Evolutionary conservation across 2,888 invertebrate species (phyloP).

Genomic region (Venustoraphidia nigricollis): DNA sequence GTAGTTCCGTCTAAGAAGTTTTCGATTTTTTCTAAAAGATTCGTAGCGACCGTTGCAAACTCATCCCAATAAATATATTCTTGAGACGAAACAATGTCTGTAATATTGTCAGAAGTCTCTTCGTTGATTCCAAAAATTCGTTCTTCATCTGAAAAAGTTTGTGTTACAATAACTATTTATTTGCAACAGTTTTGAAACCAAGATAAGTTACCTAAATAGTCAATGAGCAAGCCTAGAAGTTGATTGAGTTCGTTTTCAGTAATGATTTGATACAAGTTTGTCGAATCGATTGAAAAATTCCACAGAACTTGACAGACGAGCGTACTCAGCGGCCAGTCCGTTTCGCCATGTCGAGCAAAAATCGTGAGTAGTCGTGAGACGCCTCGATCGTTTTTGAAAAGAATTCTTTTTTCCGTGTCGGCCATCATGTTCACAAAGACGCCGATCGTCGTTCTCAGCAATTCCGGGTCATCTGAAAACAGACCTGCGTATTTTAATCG

Average conservation of each 20-base stretch:
- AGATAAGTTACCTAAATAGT: constrained; percentile 29
- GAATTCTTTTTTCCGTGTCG: constrained; percentile 35
- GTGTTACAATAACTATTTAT: neutral
- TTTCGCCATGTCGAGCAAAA: constrained; percentile 38
- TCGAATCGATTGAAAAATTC: constrained; percentile 47
- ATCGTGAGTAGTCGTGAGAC: constrained; percentile 35
- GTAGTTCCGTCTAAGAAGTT: constrained; percentile 23
- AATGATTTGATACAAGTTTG: constrained; percentile 30
- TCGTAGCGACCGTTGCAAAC: constrained; percentile 57
- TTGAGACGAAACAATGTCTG: constrained; percentile 23
- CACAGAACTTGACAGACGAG: constrained; percentile 62
- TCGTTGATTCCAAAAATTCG: constrained; percentile 33
- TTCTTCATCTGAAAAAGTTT: constrained; percentile 34
- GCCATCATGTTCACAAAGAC: constrained; percentile 68
- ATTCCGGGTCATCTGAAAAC: constrained; percentile 40
- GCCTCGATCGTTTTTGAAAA: constrained; percentile 35
- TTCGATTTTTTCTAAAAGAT: constrained; percentile 49
- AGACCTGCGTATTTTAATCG: neutral
- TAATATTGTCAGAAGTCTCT: constrained; percentile 22
- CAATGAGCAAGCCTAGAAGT: constrained; percentile 34
- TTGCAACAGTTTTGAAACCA: neutral
- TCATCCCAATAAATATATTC: constrained; percentile 50
- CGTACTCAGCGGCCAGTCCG: constrained; percentile 52
- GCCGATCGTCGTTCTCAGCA: constrained; percentile 64
- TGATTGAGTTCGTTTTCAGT: constrained; percentile 35